Evolutionary conservation across 2,888 invertebrate genomes (phyloP).

Genomic region (Dione juno): DNA sequence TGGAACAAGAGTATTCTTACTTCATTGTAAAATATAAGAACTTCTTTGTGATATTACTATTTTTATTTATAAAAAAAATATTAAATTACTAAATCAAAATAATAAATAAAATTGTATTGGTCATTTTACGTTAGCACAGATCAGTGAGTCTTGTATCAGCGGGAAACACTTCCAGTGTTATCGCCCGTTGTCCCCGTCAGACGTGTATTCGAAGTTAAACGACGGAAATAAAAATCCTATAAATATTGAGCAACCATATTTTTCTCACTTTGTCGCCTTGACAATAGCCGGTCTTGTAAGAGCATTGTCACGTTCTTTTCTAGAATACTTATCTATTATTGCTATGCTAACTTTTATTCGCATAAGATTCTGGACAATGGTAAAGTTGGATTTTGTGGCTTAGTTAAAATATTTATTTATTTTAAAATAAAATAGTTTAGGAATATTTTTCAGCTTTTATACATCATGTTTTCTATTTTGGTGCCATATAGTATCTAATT

Average conservation of each 20-base stretch:
- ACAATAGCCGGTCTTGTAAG: conserved; percentile 38
- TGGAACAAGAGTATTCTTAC: too few species aligned
- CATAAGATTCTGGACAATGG: background rate
- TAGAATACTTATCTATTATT: conserved; percentile 7
- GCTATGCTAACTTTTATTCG: background rate
- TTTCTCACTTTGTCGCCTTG: conserved; percentile 80
- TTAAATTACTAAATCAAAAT: background rate
- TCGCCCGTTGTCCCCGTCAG: conserved; percentile 21
- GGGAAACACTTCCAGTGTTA: conserved; percentile 23
- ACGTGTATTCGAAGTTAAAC: conserved; percentile 59
- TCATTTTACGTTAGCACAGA: conserved; percentile 10
- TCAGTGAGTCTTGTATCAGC: conserved; percentile 2
- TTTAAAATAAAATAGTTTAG: too few species aligned
- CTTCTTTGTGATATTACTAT: too few species aligned
- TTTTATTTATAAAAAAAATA: background rate
- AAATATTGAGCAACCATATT: conserved; percentile 82
- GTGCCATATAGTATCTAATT: too few species aligned
- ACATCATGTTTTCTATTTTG: too few species aligned
- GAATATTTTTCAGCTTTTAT: too few species aligned
- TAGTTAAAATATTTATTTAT: background rate
- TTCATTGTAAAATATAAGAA: too few species aligned
- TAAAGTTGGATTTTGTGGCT: background rate
- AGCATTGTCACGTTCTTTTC: conserved; percentile 20
- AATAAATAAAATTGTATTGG: background rate
- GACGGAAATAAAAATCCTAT: conserved; percentile 81